Percentiles rank a stretch among this genome's conserved stretches.
Conservation (phyloP, 2,888 invertebrate species). For the Noctua janthe region DNA sequence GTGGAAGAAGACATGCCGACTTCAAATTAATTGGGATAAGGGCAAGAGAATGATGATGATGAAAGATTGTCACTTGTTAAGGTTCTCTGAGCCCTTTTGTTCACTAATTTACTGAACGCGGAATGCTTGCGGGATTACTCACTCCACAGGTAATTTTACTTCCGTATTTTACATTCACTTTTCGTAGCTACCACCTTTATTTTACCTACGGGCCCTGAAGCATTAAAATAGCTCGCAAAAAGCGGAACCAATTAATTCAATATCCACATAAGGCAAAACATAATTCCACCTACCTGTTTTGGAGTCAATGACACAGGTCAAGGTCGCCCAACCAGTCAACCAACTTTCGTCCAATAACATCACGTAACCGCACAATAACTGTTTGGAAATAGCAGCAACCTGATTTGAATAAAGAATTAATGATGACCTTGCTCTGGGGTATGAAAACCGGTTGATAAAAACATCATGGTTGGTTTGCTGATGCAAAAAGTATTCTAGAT, state of each 20-base stretch:
- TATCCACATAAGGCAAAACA: not conserved
- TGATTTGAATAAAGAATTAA: constrained; percentile 48
- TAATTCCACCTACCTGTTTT: constrained; percentile 28
- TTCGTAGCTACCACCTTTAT: not conserved
- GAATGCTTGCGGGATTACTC: not conserved
- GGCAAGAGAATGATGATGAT: too few relatives aligned
- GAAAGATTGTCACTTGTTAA: not conserved
- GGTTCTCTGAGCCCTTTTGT: not conserved
- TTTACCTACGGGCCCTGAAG: not conserved
- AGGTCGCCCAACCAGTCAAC: constrained; percentile 39
- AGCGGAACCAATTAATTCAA: not conserved
- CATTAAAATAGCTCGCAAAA: not conserved
- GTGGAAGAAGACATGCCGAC: too few relatives aligned
- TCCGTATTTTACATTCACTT: not conserved
- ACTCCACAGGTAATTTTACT: not conserved
- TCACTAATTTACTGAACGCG: not conserved
- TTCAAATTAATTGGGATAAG: too few relatives aligned
- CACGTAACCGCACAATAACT: constrained; percentile 59
- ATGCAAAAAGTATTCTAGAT: constrained; percentile 45
- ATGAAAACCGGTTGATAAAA: constrained; percentile 51
- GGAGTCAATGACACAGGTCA: constrained; percentile 61
- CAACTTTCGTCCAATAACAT: constrained; percentile 60
- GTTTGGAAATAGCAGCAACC: constrained; percentile 50
- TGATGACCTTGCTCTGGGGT: constrained; percentile 49
- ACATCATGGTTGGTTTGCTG: constrained; percentile 12